phyloP scores from a whole-genome alignment of 2,113 vertebrate genomes.

The Ceyx melanurus region DNA sequence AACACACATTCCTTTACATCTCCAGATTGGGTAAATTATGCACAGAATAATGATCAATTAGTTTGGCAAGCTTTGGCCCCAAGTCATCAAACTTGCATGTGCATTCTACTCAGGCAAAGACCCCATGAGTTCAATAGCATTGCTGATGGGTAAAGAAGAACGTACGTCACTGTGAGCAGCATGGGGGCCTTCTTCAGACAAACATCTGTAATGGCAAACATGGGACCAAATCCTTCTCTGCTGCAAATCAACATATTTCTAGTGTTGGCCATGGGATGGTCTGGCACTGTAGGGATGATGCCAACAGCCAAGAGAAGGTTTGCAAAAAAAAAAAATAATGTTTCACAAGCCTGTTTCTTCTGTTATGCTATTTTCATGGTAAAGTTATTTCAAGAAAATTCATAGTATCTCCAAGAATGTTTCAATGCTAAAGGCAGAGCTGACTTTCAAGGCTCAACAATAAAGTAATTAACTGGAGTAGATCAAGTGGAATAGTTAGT shows the following conservation, averaged over 20 bases:
- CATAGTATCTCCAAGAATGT: not conserved
- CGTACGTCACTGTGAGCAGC: not conserved
- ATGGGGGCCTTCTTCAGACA: not conserved
- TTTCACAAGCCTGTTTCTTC: not conserved
- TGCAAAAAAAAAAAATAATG: not conserved
- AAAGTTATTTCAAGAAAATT: not conserved
- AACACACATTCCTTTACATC: not conserved
- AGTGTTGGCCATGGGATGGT: not conserved
- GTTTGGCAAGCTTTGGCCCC: not conserved
- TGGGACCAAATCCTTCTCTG: not conserved
- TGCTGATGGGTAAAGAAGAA: not conserved
- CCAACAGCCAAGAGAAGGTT: not conserved
- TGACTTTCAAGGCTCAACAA: slow-evolving; percentile 28
- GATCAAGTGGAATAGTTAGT: slow-evolving; percentile 15
- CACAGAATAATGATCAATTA: not conserved
- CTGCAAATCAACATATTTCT: not conserved
- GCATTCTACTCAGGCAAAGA: not conserved
- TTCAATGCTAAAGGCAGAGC: slow-evolving; percentile 7
- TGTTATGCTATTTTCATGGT: not conserved
- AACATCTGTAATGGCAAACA: not conserved
- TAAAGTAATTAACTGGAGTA: slow-evolving; percentile 43
- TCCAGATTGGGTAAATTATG: not conserved
- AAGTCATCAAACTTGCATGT: not conserved
- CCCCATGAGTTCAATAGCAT: not conserved
- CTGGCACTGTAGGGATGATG: not conserved